Evolutionary conservation across 1,140 invertebrate species (phyloP).

Genomic region (Mercenaria mercenaria): DNA sequence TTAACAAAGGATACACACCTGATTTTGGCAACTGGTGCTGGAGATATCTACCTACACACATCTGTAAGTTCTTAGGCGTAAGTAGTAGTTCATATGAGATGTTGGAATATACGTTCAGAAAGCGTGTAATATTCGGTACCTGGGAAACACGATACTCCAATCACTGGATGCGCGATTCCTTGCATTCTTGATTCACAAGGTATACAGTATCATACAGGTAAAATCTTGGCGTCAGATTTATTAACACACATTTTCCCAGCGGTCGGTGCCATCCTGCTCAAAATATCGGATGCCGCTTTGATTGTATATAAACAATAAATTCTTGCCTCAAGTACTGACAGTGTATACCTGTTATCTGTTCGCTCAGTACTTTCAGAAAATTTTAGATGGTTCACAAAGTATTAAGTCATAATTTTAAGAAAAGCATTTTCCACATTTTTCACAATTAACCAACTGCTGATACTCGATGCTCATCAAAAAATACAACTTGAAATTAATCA

Average conservation of each 20-base stretch:
- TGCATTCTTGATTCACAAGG: constrained; percentile 9
- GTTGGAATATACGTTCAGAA: not conserved
- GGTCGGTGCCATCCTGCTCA: not conserved
- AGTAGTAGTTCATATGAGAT: not conserved
- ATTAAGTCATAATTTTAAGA: too few species aligned
- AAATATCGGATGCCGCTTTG: constrained; percentile 10
- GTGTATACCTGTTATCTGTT: not conserved
- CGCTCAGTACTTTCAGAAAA: not conserved
- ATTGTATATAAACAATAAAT: constrained; percentile 18
- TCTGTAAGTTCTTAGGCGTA: not conserved
- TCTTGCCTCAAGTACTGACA: not conserved
- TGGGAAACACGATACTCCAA: constrained; percentile 30
- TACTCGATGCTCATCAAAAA: too few species aligned
- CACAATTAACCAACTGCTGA: too few species aligned
- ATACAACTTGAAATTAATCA: too few species aligned
- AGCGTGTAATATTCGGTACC: constrained; percentile 44
- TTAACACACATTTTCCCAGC: not conserved
- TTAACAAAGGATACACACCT: constrained; percentile 13
- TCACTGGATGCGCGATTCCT: constrained; percentile 5
- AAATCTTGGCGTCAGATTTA: not conserved
- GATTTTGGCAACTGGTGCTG: not conserved
- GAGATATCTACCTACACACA: not conserved
- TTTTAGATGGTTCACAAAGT: not conserved
- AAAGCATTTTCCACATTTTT: too few species aligned
- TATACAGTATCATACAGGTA: not conserved